phyloP scores from a whole-genome alignment of 2,797 vertebrate species.

The Malurus leucopterus region DNA sequence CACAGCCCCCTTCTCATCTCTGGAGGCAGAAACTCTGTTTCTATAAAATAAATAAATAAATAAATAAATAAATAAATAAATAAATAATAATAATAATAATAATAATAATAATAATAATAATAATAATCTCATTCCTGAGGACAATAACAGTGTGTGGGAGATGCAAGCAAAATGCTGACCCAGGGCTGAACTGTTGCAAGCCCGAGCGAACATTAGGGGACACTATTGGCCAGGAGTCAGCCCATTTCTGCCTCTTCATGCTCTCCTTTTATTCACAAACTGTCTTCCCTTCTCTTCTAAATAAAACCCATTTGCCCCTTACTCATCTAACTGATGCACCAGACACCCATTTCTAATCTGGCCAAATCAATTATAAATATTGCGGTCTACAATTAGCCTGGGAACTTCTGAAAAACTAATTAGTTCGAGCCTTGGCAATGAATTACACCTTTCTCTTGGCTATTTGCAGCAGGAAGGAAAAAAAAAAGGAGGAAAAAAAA shows the following conservation, averaged over 20 bases:
- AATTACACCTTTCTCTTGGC: slow-evolving; percentile 57
- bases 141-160: neutral
- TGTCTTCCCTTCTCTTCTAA: neutral
- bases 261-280: neutral
- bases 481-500: neutral
- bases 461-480: neutral
- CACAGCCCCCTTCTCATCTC: neutral
- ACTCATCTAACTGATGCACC: slow-evolving; percentile 26
- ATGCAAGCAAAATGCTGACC: neutral
- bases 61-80: too few relatives aligned
- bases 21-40: neutral
- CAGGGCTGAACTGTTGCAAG: slow-evolving; percentile 26
- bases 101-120: too few relatives aligned
- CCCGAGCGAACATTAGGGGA: slow-evolving; percentile 52
- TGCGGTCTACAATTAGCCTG: slow-evolving; percentile 54
- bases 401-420: slow-evolving; percentile 61
- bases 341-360: slow-evolving; percentile 62
- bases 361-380: slow-evolving; percentile 63
- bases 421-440: slow-evolving; percentile 1
- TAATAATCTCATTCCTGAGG: neutral
- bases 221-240: slow-evolving; percentile 42
- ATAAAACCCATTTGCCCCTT: neutral
- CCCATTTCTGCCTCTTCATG: neutral
- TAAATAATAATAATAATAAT: too few relatives aligned
- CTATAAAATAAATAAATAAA: too few relatives aligned